Evolutionary conservation across 2,113 vertebrate species (phyloP).

Genomic region (Pitta sordida): DNA sequence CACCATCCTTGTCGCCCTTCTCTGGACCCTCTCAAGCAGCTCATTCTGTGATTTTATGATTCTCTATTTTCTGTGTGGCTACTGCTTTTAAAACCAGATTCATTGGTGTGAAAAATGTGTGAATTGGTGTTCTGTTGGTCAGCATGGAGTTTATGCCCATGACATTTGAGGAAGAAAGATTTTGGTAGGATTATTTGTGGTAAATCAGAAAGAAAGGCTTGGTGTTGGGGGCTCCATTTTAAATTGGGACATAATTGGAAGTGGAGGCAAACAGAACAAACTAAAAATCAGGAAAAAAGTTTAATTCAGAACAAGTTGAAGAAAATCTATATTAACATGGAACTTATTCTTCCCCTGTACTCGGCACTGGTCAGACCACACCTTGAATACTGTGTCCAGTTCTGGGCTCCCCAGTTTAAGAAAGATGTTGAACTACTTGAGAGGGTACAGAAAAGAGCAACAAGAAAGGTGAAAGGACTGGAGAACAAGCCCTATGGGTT

Average conservation of each 20-base stretch:
- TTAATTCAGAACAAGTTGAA: neutral
- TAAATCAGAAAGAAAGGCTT: neutral
- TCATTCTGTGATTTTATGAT: neutral
- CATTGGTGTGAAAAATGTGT: rapidly evolving
- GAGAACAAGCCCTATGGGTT: too few relatives aligned
- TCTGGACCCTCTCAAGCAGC: too few relatives aligned
- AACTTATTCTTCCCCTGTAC: too few relatives aligned
- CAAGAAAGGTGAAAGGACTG: too few relatives aligned
- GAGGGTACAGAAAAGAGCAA: too few relatives aligned
- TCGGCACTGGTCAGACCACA: too few relatives aligned
- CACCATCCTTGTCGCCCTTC: too few relatives aligned
- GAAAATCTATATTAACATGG: neutral
- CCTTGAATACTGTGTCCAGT: too few relatives aligned
- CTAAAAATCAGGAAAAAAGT: neutral
- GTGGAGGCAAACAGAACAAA: neutral
- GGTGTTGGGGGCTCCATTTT: rapidly evolving
- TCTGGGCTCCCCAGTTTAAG: too few relatives aligned
- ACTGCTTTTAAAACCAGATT: neutral
- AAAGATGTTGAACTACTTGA: too few relatives aligned
- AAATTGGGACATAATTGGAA: neutral
- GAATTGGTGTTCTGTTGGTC: neutral
- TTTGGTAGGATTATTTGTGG: neutral
- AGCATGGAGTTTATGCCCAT: neutral
- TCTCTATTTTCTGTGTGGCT: neutral
- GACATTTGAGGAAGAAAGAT: neutral